Conservation (phyloP, 2,797 vertebrate genomes). For the Melanotaenia maccullochi region DNA sequence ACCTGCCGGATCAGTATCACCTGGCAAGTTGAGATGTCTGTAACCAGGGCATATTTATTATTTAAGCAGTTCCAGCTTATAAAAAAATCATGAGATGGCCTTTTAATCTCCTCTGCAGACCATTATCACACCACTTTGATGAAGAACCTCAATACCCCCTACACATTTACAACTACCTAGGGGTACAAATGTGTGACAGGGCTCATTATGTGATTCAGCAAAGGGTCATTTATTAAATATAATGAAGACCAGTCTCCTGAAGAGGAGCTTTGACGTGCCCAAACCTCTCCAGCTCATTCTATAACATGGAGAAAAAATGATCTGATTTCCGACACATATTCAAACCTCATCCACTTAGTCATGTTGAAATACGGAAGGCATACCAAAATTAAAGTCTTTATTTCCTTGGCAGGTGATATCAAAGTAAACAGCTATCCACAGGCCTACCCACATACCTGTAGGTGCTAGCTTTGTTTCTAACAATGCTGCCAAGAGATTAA, state of each 20-base stretch:
- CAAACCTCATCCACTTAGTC: neutral
- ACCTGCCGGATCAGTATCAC: slow-evolving; percentile 71
- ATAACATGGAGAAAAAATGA: too few species aligned
- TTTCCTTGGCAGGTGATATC: neutral
- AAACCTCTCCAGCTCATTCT: neutral
- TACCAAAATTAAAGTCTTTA: too few species aligned
- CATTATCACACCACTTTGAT: slow-evolving; percentile 9
- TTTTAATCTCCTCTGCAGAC: slow-evolving; percentile 48
- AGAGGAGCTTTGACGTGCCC: neutral
- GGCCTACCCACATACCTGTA: slow-evolving; percentile 47
- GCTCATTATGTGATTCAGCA: neutral
- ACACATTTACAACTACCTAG: neutral
- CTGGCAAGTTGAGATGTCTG: slow-evolving; percentile 39
- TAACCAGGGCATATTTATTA: slow-evolving; percentile 73
- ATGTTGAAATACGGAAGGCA: neutral
- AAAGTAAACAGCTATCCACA: neutral
- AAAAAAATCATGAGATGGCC: slow-evolving; percentile 74
- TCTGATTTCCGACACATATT: too few species aligned
- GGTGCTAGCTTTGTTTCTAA: slow-evolving; percentile 2
- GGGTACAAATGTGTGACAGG: neutral
- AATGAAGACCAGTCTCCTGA: neutral
- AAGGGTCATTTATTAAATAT: neutral
- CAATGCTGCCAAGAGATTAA: slow-evolving; percentile 24
- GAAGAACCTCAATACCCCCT: neutral
- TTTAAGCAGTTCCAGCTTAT: slow-evolving; percentile 71